These are phyloP conservation scores for Mycteria americana DNA, from an alignment of 2,797 vertebrate genomes.

Conservation along the genomic window DNA sequence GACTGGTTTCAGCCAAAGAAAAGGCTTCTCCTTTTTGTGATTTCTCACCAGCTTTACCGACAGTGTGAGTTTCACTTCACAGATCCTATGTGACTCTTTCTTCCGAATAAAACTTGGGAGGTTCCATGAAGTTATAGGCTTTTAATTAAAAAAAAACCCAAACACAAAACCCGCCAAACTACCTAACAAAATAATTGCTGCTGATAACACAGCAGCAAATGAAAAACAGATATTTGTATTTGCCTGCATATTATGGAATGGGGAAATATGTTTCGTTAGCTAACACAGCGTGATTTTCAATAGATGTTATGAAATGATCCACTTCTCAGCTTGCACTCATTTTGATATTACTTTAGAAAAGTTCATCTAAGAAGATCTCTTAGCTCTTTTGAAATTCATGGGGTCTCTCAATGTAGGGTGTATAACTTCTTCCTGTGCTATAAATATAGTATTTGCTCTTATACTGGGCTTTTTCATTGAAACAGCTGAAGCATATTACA, in stretches of 20 bases:
- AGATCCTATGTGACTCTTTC: not conserved
- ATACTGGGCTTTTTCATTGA: not conserved
- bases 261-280: not conserved
- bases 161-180: not conserved
- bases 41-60: not conserved
- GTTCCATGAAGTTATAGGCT: not conserved
- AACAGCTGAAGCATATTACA: not conserved
- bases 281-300: not conserved
- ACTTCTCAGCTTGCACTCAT: not conserved
- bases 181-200: not conserved
- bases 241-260: not conserved
- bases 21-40: slow-evolving; percentile 28
- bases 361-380: not conserved
- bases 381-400: not conserved
- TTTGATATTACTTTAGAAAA: not conserved
- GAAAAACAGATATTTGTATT: not conserved
- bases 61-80: slow-evolving; percentile 34
- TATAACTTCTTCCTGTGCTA: not conserved
- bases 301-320: not conserved
- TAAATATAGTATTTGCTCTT: not conserved
- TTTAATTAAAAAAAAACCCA: not conserved
- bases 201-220: not conserved
- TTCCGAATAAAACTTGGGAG: not conserved
- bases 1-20: slow-evolving; percentile 28
- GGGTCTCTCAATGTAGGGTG: not conserved